Evolutionary conservation across 2,113 vertebrate genomes (phyloP).

Genomic region (Nansenia antarctica): DNA sequence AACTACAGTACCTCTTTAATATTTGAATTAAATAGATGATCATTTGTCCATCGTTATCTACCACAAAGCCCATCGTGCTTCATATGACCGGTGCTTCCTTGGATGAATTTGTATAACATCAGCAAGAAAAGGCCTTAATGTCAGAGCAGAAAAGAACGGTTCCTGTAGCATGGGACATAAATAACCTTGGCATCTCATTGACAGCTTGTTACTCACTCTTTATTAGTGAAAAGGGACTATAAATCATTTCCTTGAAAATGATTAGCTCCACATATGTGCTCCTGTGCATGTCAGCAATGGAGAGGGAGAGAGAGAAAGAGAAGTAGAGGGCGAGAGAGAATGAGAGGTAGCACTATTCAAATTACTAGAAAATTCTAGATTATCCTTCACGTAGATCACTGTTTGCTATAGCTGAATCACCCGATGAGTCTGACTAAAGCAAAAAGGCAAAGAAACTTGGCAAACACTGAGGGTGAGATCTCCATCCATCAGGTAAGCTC

Average conservation of each 20-base stretch:
- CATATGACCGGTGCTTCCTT: background rate
- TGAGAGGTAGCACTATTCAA: background rate
- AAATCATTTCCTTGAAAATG: conserved; percentile 54
- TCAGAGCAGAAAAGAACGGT: conserved; percentile 25
- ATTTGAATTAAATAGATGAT: conserved; percentile 7
- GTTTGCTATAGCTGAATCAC: conserved; percentile 5
- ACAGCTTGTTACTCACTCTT: conserved; percentile 62
- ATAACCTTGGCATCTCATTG: conserved; percentile 53
- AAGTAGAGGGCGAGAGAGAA: background rate
- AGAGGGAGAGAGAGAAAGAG: background rate
- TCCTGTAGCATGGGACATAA: conserved; percentile 40
- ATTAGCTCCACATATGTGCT: conserved; percentile 51
- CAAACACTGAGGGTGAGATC: background rate
- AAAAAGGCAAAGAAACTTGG: background rate
- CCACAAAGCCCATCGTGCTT: conserved; percentile 30
- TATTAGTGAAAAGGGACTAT: conserved; percentile 55
- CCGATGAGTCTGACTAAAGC: background rate
- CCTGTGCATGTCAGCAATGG: conserved; percentile 38
- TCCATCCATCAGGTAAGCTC: background rate
- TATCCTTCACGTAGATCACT: background rate
- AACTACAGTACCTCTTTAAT: background rate
- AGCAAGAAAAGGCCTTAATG: conserved; percentile 25
- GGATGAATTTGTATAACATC: conserved; percentile 29
- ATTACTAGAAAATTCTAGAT: conserved; percentile 21
- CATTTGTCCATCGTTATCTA: conserved; percentile 31